phyloP scores from a whole-genome alignment of 2,888 invertebrate genomes.

The Teinopalpus imperialis region DNA sequence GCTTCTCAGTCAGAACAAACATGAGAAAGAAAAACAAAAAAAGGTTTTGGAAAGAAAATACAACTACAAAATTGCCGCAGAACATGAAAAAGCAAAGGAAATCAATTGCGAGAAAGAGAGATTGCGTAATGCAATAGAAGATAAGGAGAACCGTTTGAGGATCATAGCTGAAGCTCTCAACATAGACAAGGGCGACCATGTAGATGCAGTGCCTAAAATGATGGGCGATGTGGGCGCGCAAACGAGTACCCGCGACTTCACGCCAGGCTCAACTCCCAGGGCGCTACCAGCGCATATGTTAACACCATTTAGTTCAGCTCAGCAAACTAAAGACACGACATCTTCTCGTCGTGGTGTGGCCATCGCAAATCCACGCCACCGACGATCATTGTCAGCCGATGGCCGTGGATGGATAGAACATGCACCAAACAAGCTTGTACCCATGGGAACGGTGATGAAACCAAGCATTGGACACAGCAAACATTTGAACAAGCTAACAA shows the following conservation, averaged over 20 bases:
- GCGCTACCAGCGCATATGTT: constrained; percentile 69
- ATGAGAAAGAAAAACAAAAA: constrained; percentile 86
- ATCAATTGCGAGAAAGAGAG: constrained; percentile 69
- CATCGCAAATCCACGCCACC: constrained; percentile 86
- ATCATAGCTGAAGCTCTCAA: constrained; percentile 66
- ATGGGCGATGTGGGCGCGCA: constrained; percentile 62
- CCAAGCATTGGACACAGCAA: constrained; percentile 91
- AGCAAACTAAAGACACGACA: constrained; percentile 57
- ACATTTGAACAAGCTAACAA: constrained; percentile 91
- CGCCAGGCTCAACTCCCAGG: constrained; percentile 70
- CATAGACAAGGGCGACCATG: constrained; percentile 51
- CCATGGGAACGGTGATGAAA: constrained; percentile 94
- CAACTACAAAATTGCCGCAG: constrained; percentile 84
- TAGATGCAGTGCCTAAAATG: constrained; percentile 40
- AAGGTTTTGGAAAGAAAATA: constrained; percentile 81
- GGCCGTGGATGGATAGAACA: constrained; percentile 94
- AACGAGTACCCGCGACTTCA: constrained; percentile 58
- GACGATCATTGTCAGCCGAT: constrained; percentile 91
- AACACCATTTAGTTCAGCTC: constrained; percentile 63
- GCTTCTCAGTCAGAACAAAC: constrained; percentile 82
- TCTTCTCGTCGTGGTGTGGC: constrained; percentile 83
- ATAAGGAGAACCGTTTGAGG: constrained; percentile 70
- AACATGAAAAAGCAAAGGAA: constrained; percentile 89
- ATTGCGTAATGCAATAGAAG: constrained; percentile 59
- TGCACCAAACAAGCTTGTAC: constrained; percentile 89